A percentile compares a stretch with the other conserved stretches of the same genome.
Evolutionary conservation across 2,888 invertebrate genomes (phyloP).

Genomic region (Dryococelus australis): DNA sequence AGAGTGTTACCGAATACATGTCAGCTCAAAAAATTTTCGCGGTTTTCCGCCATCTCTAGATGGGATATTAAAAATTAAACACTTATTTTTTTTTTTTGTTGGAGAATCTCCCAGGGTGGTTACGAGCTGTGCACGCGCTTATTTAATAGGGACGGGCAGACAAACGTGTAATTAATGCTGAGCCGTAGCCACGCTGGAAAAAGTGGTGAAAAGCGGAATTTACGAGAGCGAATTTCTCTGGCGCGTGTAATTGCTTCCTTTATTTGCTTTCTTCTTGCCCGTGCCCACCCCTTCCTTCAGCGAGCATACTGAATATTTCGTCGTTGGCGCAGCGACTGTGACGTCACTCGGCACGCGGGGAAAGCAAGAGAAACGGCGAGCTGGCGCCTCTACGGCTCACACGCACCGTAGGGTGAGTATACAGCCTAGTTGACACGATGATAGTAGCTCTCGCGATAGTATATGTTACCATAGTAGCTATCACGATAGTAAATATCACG

Average conservation of each 20-base stretch:
- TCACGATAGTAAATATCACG: too few species aligned
- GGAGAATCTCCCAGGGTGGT: too few species aligned
- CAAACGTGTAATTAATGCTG: not conserved
- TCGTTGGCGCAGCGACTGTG: not conserved
- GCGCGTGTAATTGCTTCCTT: constrained; percentile 5
- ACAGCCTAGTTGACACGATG: too few species aligned
- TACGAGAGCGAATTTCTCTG: not conserved
- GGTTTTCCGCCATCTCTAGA: too few species aligned
- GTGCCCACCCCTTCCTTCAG: not conserved
- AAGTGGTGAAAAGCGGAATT: not conserved
- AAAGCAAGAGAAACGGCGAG: not conserved
- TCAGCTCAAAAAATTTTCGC: too few species aligned
- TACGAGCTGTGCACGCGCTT: not conserved
- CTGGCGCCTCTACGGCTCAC: too few species aligned
- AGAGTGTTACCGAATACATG: too few species aligned
- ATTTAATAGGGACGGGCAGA: not conserved
- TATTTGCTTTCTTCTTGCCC: not conserved
- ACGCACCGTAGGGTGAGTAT: too few species aligned
- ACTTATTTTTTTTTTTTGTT: too few species aligned
- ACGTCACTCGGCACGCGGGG: not conserved
- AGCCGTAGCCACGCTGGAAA: not conserved
- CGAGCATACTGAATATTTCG: not conserved
- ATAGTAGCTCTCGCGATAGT: too few species aligned
- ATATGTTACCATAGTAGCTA: too few species aligned
- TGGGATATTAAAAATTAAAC: too few species aligned